Evolutionary conservation across 2,888 invertebrate genomes (phyloP), one percentile per base, ranked within the genome.

Genomic region (Meiosimyza decipiens): DNA sequence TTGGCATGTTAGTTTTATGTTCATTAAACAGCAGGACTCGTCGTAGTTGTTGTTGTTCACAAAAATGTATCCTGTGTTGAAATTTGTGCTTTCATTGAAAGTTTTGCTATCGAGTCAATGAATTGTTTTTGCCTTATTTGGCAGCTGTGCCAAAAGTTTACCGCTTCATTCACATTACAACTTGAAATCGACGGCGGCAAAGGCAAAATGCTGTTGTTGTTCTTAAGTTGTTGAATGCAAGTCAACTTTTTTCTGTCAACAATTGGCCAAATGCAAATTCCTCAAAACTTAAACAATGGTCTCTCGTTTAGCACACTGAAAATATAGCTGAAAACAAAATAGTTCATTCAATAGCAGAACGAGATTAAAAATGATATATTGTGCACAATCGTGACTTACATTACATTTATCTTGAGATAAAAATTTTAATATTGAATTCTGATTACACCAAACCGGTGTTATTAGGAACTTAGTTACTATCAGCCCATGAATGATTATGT

Each of bases 1-100:
- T 62, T 52, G 52, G 63, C 63, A 63, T 70, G 70, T 63, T 52
- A 51, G 40, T 70, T 70, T 70, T 52, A 63, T 63, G 70, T 40
- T 62, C 70, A 63, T 70, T 70, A 70, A 70, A 70, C 54, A 63
- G 54, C 47, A 70, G 51, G 59, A 68, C 50, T 15, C 22, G 57
- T 54, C 33, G 59, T n/a, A 1, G 40, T 40, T 1, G 40, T 40
- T 9, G 40, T 40, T 6, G 9, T 40, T 40, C 40, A 40, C 40
- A 40, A 40, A 40, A 40, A 40, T 40, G 40, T 40, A 40, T 40
- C 40, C 9, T 40, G 4, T 40, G 40, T 59, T 15, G 57, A 57
- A 59, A 47, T 18, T 60, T 49, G 59, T 47, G 50, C 51, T n/a
- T 18, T 13, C 6, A 18, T 15, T 62, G 9, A 13, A 12, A 51